Percentiles rank a stretch among this genome's conserved stretches.
Conservation (phyloP, 2,113 vertebrate genomes). For the Pluvianellus socialis region DNA sequence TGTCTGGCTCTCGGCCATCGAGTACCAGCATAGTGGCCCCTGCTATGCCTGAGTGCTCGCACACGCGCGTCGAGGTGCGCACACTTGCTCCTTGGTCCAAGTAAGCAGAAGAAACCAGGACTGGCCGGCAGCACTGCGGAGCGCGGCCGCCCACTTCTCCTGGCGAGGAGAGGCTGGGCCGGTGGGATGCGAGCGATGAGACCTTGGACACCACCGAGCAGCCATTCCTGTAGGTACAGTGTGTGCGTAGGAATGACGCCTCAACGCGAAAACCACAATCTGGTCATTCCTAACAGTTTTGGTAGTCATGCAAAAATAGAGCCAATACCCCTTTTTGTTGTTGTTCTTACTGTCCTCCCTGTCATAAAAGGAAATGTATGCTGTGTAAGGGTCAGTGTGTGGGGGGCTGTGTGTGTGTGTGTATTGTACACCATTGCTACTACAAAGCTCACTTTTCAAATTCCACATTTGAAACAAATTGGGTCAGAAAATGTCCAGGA, state of each 20-base stretch:
- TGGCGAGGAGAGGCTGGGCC: neutral
- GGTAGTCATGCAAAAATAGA: neutral
- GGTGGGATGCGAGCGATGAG: neutral
- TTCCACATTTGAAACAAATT: neutral
- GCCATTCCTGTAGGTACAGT: neutral
- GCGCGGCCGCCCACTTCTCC: too few relatives aligned
- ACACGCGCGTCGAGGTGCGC: rapidly evolving
- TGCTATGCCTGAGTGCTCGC: neutral
- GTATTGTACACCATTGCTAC: neutral
- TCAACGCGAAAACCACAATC: neutral
- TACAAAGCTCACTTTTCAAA: neutral
- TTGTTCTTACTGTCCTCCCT: neutral
- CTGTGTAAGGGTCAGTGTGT: neutral
- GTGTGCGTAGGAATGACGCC: neutral
- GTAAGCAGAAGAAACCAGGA: constrained; percentile 18
- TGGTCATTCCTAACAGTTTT: neutral
- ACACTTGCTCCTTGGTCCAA: neutral
- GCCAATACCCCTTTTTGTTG: neutral
- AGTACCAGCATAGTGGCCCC: neutral
- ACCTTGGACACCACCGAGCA: neutral
- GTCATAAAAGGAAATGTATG: neutral
- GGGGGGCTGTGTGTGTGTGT: neutral
- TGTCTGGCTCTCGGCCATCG: neutral
- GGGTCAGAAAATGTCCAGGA: neutral
- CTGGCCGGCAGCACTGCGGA: neutral